Percentiles rank a stretch among this genome's conserved stretches.
These are phyloP conservation scores for Hemithea aestivaria DNA, from an alignment of 2,888 invertebrate genomes.

Conservation along the genomic window DNA sequence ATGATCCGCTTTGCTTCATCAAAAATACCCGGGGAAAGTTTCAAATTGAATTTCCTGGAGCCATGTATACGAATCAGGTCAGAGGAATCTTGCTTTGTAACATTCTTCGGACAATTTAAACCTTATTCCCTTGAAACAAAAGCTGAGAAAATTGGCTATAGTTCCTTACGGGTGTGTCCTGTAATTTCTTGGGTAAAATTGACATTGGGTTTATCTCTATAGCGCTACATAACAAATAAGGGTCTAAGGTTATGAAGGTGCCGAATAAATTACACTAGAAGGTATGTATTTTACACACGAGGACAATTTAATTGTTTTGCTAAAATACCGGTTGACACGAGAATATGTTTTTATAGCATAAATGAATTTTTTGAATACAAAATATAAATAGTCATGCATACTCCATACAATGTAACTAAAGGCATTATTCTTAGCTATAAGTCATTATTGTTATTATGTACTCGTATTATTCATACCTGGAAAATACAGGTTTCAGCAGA, in stretches of 20 bases:
- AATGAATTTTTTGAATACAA: no score
- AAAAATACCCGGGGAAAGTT: slow-evolving; percentile 32
- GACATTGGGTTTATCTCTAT: slow-evolving; percentile 7
- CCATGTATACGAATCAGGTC: slow-evolving; percentile 16
- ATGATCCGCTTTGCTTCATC: slow-evolving; percentile 37
- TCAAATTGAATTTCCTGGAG: slow-evolving; percentile 34
- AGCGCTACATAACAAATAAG: slow-evolving; percentile 1
- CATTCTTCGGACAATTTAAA: slow-evolving; percentile 2
- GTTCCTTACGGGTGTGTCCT: slow-evolving; percentile 3
- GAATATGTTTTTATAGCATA: no score
- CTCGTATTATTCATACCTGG: no score
- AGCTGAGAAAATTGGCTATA: background rate
- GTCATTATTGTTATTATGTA: no score
- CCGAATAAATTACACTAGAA: background rate
- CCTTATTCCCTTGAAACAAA: slow-evolving; percentile 5
- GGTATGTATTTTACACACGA: no score
- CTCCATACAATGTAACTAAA: no score
- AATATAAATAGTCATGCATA: no score
- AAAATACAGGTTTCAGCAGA: no score
- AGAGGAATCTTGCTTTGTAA: slow-evolving; percentile 1
- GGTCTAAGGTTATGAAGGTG: background rate
- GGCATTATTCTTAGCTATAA: no score
- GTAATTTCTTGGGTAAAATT: slow-evolving; percentile 7
- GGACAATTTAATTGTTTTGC: no score
- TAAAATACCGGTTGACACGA: no score